These are phyloP conservation scores for Solen grandis DNA, from an alignment of 1,140 invertebrate species.

Conservation along the genomic window DNA sequence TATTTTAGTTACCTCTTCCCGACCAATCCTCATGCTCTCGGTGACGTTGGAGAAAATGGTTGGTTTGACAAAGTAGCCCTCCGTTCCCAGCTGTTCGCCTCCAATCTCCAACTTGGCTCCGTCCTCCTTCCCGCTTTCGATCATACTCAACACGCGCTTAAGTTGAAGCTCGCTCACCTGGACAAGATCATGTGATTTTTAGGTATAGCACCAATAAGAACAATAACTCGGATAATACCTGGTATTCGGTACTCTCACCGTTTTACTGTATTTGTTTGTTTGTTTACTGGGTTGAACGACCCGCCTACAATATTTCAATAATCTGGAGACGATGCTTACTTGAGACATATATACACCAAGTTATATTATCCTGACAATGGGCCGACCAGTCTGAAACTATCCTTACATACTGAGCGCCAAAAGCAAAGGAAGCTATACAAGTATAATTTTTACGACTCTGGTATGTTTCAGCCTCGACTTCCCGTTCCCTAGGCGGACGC, in stretches of 20 bases:
- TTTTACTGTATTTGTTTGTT: background rate
- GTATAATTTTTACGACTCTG: too few relatives aligned
- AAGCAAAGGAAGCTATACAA: background rate
- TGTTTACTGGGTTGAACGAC: background rate
- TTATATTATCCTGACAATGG: too few relatives aligned
- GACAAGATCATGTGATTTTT: background rate
- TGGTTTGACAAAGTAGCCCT: slow-evolving; percentile 95
- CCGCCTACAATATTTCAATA: background rate
- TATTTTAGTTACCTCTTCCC: slow-evolving; percentile 90
- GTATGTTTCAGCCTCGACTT: too few relatives aligned
- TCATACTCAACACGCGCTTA: slow-evolving; percentile 88
- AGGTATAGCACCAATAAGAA: background rate
- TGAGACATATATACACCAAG: too few relatives aligned
- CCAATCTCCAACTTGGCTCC: slow-evolving; percentile 93
- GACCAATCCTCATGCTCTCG: slow-evolving; percentile 95
- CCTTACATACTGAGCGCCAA: too few relatives aligned
- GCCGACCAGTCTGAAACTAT: background rate
- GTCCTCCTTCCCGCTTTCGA: slow-evolving; percentile 89
- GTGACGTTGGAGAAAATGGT: slow-evolving; percentile 96
- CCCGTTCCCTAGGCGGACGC: too few relatives aligned
- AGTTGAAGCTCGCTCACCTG: slow-evolving; percentile 91
- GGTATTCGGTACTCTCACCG: background rate
- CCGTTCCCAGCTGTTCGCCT: slow-evolving; percentile 85
- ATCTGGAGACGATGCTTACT: too few relatives aligned
- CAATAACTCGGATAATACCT: background rate